Conservation (phyloP, 1,140 invertebrate species). For the Drosophila tropicalis region DNA sequence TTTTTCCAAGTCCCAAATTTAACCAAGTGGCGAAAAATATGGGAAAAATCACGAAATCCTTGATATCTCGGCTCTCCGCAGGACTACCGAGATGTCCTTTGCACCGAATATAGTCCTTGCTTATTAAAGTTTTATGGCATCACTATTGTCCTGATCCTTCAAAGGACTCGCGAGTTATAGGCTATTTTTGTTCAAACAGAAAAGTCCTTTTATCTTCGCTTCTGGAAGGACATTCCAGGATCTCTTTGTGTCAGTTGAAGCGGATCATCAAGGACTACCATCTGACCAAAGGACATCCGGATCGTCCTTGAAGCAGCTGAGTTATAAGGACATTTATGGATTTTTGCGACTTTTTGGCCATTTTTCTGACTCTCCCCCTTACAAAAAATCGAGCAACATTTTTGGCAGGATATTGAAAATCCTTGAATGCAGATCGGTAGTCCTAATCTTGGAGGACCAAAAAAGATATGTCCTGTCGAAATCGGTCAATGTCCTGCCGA, state of each 20-base stretch:
- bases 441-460: neutral
- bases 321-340: neutral
- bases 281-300: neutral
- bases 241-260: neutral
- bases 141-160: neutral
- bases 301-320: neutral
- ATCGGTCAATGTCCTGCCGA: neutral
- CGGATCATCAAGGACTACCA: neutral
- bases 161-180: neutral
- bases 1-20: too few relatives aligned
- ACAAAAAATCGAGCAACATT: neutral
- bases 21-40: neutral
- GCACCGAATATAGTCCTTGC: neutral
- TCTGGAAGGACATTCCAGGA: neutral
- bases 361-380: neutral
- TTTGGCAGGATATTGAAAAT: neutral
- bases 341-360: neutral
- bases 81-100: neutral
- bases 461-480: neutral
- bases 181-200: neutral
- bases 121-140: neutral
- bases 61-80: neutral
- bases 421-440: neutral
- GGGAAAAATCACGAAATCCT: neutral
- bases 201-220: neutral